A percentile compares a stretch with the other conserved stretches of the same genome.
Conservation (phyloP, 2,888 invertebrate species). For the Machimus atricapillus region DNA sequence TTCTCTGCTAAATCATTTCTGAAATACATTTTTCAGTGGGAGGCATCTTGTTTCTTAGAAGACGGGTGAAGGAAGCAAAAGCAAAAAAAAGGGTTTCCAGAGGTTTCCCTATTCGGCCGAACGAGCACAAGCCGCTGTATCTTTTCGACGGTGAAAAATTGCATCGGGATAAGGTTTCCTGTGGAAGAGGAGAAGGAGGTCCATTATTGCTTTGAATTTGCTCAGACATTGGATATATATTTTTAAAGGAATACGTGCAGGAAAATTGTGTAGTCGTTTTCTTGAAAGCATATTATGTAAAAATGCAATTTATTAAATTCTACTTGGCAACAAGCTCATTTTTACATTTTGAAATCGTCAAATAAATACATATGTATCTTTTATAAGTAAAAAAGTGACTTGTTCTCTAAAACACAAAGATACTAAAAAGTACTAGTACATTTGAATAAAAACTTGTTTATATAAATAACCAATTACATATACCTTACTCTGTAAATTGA, state of each 20-base stretch:
- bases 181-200: neutral
- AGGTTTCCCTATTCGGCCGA: neutral
- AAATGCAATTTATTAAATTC: neutral
- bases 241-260: neutral
- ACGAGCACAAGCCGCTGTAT: neutral
- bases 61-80: neutral
- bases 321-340: neutral
- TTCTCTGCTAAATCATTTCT: conserved; percentile 14
- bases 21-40: conserved; percentile 14
- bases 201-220: neutral
- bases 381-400: too few species aligned
- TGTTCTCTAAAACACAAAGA: too few species aligned
- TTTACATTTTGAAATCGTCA: too few species aligned
- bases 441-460: too few species aligned
- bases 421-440: too few species aligned
- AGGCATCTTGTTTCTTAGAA: neutral
- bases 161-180: neutral
- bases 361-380: too few species aligned
- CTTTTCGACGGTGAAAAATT: neutral
- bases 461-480: too few species aligned
- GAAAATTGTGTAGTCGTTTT: neutral
- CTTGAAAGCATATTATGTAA: neutral
- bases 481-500: too few species aligned
- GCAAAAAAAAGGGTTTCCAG: neutral
- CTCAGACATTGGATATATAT: neutral